These are phyloP conservation scores for Drosophila mettleri DNA, from an alignment of 2,888 invertebrate genomes.

Conservation along the genomic window DNA sequence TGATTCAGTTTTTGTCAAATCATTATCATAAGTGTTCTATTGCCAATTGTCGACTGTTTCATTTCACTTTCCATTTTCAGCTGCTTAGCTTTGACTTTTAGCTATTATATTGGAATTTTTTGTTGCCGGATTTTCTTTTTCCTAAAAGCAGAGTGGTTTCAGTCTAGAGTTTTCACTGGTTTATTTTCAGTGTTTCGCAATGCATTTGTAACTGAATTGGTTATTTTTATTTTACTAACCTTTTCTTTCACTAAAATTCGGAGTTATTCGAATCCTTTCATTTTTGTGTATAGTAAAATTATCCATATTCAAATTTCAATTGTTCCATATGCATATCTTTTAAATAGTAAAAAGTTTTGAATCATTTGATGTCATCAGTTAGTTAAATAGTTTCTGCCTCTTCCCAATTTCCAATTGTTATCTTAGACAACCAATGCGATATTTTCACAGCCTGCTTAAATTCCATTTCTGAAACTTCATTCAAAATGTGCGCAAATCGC, in stretches of 20 bases:
- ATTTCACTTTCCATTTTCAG: too few relatives aligned
- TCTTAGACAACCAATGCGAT: conserved; percentile 24
- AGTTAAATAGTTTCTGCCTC: not conserved
- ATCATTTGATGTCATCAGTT: not conserved
- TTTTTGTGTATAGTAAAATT: too few relatives aligned
- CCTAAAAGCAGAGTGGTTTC: not conserved
- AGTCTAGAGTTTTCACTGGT: not conserved
- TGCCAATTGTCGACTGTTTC: not conserved
- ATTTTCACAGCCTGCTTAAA: conserved; percentile 22
- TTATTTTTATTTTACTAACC: not conserved
- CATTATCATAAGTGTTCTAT: not conserved
- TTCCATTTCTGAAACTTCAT: conserved; percentile 32
- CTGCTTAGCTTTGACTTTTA: not conserved
- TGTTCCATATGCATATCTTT: not conserved
- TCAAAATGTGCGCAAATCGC: conserved; percentile 41
- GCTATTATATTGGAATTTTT: not conserved
- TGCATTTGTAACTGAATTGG: not conserved
- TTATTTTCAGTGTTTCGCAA: not conserved
- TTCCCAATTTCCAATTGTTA: conserved; percentile 8
- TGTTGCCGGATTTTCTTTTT: not conserved
- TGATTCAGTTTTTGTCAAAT: not conserved
- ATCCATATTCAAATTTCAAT: conserved; percentile 1
- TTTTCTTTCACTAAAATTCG: not conserved
- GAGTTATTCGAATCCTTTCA: too few relatives aligned
- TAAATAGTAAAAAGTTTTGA: not conserved